Base-by-base conservation (phyloP, 30 jellyfish, hydroid and myxozoan species). In the Catostylus mosaicus region DNA sequence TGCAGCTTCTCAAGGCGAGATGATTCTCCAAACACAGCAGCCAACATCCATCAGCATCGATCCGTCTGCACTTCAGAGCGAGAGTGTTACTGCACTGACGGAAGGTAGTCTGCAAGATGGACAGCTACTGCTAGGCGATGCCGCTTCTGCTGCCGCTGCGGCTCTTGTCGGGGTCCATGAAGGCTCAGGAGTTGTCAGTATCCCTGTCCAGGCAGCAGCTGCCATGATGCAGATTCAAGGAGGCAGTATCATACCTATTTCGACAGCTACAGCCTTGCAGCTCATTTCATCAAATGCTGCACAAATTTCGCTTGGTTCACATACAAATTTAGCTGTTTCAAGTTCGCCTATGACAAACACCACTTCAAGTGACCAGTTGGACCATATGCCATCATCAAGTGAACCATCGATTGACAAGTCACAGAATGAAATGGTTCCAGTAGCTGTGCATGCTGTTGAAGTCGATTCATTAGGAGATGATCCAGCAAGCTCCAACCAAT, bases 221-320 rank as follows among this genome's bases (percentile, higher is more conserved):
- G 98, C 98, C 7, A 92, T 92, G 98, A 92, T 92, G 98, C 98
- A 92, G 89, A 92, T 92, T 12, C 98, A 92, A 69, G 98, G 98
- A 1, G 96, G 96, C 22, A 87, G 54, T 36, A 87, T 87, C 77
- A 87, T 87, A 77, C 96, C 96, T 0, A 87, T 87, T 0, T 73
- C 96, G 34, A 87, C 88, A 11, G 96, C 86, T 24, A 84, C 95
- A 18, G 88, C 95, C 14, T 46, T 84, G 77, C 96, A 87, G 79
- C 88, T 87, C 34, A 87, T 87, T 38, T 67, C 96, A 0, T 77
- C 96, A 27, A 73, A 71, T 52, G 90, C 89, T 32, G 90, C 91
- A 11, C 88, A 82, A 61, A 82, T 82, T 0, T 82, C 92, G 9
- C 75, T 82, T 0, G 86, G 85, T 9, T 43, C 73, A 6, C 92